Conservation (phyloP, 1,140 invertebrate species). For the Heliconius himera region DNA sequence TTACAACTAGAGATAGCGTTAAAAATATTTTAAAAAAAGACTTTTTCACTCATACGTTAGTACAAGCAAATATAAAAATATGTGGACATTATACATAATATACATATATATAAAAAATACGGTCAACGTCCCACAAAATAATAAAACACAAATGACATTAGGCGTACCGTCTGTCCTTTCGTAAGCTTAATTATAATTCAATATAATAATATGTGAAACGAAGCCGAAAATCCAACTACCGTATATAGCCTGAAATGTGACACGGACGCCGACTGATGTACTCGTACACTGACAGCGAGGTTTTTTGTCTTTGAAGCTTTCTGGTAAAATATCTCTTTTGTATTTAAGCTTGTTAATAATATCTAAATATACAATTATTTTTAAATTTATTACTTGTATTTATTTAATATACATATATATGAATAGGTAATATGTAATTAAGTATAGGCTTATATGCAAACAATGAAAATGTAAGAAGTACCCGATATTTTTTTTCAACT, state of each 20-base stretch:
- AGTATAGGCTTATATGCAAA: too few species aligned
- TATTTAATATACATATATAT: too few species aligned
- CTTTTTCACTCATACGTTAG: neutral
- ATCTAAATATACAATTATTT: neutral
- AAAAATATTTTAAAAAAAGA: neutral
- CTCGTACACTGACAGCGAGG: neutral
- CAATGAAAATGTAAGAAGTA: too few species aligned
- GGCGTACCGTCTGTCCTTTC: constrained; percentile 20
- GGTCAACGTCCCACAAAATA: constrained; percentile 20
- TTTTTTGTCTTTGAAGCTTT: constrained; percentile 13
- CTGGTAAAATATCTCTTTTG: neutral
- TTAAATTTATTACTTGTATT: too few species aligned
- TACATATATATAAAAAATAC: neutral
- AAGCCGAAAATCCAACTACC: constrained; percentile 45
- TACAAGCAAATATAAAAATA: neutral
- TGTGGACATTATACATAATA: neutral
- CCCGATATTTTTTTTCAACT: too few species aligned
- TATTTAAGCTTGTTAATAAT: neutral
- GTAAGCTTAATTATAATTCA: constrained; percentile 38
- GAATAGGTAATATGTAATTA: too few species aligned
- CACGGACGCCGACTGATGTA: constrained; percentile 30
- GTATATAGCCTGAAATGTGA: constrained; percentile 48
- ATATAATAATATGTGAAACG: constrained; percentile 43
- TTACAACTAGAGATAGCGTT: too few species aligned
- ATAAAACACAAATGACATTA: constrained; percentile 23